Percentiles rank a stretch among this genome's conserved stretches.
phyloP scores from a whole-genome alignment of 2,797 vertebrate species.

The Orestias chungarensis region DNA sequence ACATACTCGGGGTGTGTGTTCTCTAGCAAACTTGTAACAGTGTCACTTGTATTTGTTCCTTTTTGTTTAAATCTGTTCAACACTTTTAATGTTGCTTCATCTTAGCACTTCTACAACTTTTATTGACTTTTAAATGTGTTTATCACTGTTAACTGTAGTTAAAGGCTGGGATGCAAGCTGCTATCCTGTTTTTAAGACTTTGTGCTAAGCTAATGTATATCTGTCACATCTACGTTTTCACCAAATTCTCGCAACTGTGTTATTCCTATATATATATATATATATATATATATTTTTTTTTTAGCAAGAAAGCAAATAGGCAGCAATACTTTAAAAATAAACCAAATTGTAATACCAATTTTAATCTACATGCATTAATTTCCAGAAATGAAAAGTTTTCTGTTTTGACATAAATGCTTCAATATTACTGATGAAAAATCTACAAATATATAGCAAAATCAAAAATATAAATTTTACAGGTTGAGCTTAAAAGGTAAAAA shows the following conservation, averaged over 20 bases:
- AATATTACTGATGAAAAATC: too few relatives aligned
- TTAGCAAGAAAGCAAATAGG: conserved; percentile 26
- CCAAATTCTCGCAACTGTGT: not conserved
- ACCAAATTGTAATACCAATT: too few relatives aligned
- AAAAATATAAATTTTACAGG: conserved; percentile 40
- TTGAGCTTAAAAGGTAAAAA: conserved; percentile 32
- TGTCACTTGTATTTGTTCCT: not conserved
- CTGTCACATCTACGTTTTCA: not conserved
- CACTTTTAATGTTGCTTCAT: not conserved
- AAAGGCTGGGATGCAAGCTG: not conserved
- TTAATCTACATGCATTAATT: too few relatives aligned
- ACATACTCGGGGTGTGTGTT: too few relatives aligned
- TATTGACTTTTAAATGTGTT: not conserved
- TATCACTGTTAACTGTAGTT: not conserved
- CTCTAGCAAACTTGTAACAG: not conserved
- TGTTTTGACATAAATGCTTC: too few relatives aligned
- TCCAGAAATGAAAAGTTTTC: too few relatives aligned
- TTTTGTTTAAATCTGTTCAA: not conserved
- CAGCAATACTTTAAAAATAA: conserved; percentile 7
- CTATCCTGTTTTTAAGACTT: not conserved
- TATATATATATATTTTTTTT: conserved; percentile 12
- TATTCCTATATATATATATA: not conserved
- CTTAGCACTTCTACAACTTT: not conserved
- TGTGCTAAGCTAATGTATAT: conserved; percentile 5
- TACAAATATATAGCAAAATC: conserved; percentile 10